A percentile compares a stretch with the other conserved stretches of the same genome.
phyloP scores from a whole-genome alignment of 1,140 invertebrate species.

The Leptestheria dahalacensis region DNA sequence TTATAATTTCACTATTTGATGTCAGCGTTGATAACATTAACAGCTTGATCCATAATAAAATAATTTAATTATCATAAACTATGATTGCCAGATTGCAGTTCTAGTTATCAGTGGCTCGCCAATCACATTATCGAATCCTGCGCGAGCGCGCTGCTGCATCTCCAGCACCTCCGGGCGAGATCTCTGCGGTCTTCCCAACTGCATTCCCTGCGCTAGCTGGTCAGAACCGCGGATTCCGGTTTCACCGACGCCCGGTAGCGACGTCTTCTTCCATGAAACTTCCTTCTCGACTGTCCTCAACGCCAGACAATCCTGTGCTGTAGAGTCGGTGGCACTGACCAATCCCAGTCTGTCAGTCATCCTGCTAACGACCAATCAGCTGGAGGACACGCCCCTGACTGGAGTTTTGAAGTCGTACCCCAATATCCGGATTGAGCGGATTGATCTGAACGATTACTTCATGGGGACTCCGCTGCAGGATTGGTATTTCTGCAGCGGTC shows the following conservation, averaged over 20 bases:
- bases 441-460: slow-evolving; percentile 40
- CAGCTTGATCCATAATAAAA: background rate
- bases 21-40: too few species aligned
- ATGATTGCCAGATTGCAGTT: too few species aligned
- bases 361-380: slow-evolving; percentile 31
- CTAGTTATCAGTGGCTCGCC: too few species aligned
- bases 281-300: slow-evolving; percentile 31
- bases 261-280: slow-evolving; percentile 39
- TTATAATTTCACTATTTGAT: too few species aligned
- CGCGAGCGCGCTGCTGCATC: background rate
- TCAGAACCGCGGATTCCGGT: slow-evolving; percentile 25
- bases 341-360: slow-evolving; percentile 41
- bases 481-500: slow-evolving; percentile 30
- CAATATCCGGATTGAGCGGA: slow-evolving; percentile 40
- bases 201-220: background rate
- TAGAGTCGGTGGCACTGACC: slow-evolving; percentile 45
- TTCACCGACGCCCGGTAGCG: background rate
- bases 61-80: too few species aligned
- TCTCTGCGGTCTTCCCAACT: background rate
- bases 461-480: slow-evolving; percentile 41
- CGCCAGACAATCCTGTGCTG: slow-evolving; percentile 43
- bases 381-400: slow-evolving; percentile 23
- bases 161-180: background rate
- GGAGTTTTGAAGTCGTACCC: slow-evolving; percentile 33
- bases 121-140: too few species aligned